Evolutionary conservation across 92 coral and sea anemone genomes (phyloP).

Genomic region (Heteractis magnifica): DNA sequence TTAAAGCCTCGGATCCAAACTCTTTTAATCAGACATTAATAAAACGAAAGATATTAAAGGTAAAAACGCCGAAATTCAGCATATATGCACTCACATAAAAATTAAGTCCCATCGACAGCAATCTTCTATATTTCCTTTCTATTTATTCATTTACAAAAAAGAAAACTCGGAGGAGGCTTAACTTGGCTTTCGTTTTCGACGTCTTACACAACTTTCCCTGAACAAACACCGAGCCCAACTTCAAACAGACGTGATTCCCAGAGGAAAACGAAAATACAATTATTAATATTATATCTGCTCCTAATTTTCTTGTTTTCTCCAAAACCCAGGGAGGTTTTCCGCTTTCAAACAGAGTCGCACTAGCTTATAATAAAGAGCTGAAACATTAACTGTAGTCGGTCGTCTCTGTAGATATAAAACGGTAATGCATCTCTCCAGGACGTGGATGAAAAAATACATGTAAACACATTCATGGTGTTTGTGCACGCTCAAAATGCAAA

Average conservation of each 20-base stretch:
- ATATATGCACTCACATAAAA: background rate
- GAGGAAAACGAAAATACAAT: background rate
- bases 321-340: conserved; percentile 5
- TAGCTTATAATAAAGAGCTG: background rate
- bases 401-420: conserved; percentile 4
- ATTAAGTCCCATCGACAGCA: background rate
- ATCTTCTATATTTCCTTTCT: background rate
- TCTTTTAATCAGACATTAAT: background rate
- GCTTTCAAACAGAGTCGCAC: conserved; percentile 6
- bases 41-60: background rate
- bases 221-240: background rate
- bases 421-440: conserved; percentile 9
- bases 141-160: background rate
- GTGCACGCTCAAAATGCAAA: background rate
- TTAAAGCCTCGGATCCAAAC: background rate
- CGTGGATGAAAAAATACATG: background rate
- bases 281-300: background rate
- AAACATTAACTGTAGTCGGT: background rate
- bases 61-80: background rate
- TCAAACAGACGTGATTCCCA: background rate
- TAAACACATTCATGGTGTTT: background rate
- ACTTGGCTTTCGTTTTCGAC: background rate
- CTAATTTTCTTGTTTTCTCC: background rate
- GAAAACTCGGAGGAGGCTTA: background rate
- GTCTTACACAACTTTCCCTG: background rate